Conservation (phyloP, 2,113 vertebrate genomes). For the Indicator indicator region DNA sequence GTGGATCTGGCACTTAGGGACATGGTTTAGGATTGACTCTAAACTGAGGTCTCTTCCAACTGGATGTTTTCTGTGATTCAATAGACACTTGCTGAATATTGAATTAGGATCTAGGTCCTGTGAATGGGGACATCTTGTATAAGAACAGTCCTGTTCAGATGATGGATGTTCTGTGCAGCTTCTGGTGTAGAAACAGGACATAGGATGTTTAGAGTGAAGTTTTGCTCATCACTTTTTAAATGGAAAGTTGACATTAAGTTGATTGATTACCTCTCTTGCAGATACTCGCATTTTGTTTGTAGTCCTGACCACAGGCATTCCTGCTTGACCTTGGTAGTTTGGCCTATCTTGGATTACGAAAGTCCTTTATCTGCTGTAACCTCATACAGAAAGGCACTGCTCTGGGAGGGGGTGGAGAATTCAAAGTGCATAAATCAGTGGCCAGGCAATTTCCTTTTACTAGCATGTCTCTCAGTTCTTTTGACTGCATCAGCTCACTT, state of each 20-base stretch:
- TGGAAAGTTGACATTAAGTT: neutral
- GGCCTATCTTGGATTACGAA: neutral
- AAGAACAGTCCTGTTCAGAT: neutral
- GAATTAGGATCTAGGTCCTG: neutral
- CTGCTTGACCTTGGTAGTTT: neutral
- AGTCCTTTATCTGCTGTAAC: neutral
- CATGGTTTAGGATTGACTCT: too few species aligned
- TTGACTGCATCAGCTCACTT: rapidly evolving
- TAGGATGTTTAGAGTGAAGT: rapidly evolving
- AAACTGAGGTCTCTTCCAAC: too few species aligned
- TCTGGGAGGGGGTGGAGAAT: neutral
- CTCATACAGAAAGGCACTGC: neutral
- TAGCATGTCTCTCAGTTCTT: neutral
- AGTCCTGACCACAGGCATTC: neutral
- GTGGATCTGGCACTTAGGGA: too few species aligned
- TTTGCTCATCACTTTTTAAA: neutral
- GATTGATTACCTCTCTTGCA: neutral
- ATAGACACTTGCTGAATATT: neutral
- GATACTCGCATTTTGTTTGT: neutral
- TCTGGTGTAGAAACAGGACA: neutral
- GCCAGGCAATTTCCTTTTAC: neutral
- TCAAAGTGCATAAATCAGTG: rapidly evolving
- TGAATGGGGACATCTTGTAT: neutral
- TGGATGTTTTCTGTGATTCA: too few species aligned
- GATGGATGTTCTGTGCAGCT: neutral